Evolutionary conservation across 2,113 vertebrate genomes (phyloP).

Genomic region (Neopipo cinnamomea): DNA sequence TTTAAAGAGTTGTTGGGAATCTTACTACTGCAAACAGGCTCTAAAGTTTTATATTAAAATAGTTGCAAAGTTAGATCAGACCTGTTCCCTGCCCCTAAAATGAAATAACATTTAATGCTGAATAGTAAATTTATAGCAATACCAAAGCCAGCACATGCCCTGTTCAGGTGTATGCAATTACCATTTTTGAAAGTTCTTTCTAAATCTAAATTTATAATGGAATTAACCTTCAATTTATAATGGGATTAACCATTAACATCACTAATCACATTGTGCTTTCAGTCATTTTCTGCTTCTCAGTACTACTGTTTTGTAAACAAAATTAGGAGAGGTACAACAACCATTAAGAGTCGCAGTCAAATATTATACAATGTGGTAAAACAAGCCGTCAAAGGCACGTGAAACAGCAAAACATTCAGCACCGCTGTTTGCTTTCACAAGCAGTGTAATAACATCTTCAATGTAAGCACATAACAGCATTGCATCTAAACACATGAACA

Average conservation of each 20-base stretch:
- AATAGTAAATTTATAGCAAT: not conserved
- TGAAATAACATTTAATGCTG: not conserved
- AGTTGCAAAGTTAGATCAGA: not conserved
- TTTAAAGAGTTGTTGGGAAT: not conserved
- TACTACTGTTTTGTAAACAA: not conserved
- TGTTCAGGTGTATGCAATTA: not conserved
- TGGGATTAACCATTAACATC: not conserved
- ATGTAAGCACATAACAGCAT: accelerated
- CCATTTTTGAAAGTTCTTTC: not conserved
- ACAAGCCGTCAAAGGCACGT: not conserved
- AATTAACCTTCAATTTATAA: not conserved
- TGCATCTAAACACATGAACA: not conserved
- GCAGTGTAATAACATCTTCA: not conserved
- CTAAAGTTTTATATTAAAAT: not conserved
- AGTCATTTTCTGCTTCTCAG: not conserved
- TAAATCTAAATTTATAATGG: not conserved
- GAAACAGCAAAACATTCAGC: not conserved
- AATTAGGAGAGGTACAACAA: not conserved
- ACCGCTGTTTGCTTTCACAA: too few relatives aligned
- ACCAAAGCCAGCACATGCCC: not conserved
- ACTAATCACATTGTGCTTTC: not conserved
- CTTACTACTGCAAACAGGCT: not conserved
- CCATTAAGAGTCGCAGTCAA: not conserved
- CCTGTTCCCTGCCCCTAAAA: not conserved
- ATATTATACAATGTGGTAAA: not conserved